Conservation (phyloP, 2,797 vertebrate genomes). For the Macropus fuliginosus region DNA sequence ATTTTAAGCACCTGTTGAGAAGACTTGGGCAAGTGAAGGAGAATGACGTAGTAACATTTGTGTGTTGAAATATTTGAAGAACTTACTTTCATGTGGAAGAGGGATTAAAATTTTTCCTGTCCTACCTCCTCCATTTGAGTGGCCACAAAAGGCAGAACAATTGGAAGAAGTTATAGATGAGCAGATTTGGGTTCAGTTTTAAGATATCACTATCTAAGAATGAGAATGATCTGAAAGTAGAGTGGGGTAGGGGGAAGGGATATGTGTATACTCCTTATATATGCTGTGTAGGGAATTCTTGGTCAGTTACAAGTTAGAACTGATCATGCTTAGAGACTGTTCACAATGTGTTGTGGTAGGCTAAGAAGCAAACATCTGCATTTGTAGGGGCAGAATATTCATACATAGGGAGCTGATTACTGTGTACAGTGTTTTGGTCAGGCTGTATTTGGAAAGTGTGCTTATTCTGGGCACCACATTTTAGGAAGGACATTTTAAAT, state of each 20-base stretch:
- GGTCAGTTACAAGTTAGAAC: background rate
- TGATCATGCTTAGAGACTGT: background rate
- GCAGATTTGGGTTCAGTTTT: background rate
- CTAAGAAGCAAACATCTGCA: no score
- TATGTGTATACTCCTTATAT: background rate
- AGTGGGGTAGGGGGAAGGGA: background rate
- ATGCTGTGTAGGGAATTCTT: background rate
- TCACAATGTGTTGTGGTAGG: no score
- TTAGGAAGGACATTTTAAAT: background rate
- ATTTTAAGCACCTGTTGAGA: background rate
- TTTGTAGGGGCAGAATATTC: background rate
- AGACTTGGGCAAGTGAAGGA: background rate
- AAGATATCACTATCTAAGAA: background rate
- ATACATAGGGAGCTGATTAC: background rate
- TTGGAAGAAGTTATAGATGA: background rate
- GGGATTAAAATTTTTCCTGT: background rate
- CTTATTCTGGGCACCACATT: background rate
- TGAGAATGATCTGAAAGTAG: background rate
- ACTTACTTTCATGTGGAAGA: background rate
- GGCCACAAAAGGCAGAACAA: background rate
- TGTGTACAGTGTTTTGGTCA: background rate
- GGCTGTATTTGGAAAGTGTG: background rate
- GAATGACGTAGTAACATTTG: background rate
- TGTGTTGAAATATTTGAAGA: background rate
- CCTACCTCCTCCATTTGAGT: background rate